Percentiles rank a stretch among this genome's conserved stretches.
Conservation (phyloP, 2,797 vertebrate genomes). For the Cryptoblepharus egeriae region DNA sequence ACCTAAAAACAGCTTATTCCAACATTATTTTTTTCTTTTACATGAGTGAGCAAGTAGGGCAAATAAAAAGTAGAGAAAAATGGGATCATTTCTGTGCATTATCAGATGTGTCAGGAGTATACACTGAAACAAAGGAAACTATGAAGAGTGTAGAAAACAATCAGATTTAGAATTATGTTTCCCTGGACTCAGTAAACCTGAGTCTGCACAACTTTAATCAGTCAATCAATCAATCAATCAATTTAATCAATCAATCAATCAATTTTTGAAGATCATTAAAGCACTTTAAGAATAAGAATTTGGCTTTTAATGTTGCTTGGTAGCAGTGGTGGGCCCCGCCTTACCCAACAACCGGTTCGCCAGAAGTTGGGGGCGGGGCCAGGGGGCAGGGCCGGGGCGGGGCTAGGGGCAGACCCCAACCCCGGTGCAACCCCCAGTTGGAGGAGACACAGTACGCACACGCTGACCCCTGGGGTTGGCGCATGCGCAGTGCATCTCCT, state of each 20-base stretch:
- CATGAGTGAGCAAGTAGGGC: not conserved
- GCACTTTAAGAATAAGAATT: not conserved
- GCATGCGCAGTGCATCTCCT: too few relatives aligned
- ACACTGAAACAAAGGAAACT: not conserved
- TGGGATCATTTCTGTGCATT: not conserved
- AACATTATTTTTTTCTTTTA: not conserved
- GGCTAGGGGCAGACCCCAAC: too few relatives aligned
- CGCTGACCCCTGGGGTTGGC: too few relatives aligned
- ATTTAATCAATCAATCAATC: too few relatives aligned
- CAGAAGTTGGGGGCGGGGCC: too few relatives aligned
- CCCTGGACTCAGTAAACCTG: not conserved
- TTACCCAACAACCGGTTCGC: too few relatives aligned
- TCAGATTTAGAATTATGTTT: not conserved
- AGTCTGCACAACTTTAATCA: not conserved
- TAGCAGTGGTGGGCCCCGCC: too few relatives aligned
- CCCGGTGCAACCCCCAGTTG: too few relatives aligned
- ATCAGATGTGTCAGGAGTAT: not conserved
- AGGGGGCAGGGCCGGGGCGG: too few relatives aligned
- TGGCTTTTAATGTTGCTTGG: not conserved
- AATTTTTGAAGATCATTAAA: too few relatives aligned
- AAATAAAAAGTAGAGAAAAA: not conserved
- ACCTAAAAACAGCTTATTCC: not conserved
- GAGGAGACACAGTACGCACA: too few relatives aligned
- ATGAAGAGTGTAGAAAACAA: not conserved
- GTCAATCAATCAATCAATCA: too few relatives aligned